Percentiles rank a stretch among this genome's conserved stretches.
Evolutionary conservation across 2,888 invertebrate genomes (phyloP).

Genomic region (Sicus ferrugineus): DNA sequence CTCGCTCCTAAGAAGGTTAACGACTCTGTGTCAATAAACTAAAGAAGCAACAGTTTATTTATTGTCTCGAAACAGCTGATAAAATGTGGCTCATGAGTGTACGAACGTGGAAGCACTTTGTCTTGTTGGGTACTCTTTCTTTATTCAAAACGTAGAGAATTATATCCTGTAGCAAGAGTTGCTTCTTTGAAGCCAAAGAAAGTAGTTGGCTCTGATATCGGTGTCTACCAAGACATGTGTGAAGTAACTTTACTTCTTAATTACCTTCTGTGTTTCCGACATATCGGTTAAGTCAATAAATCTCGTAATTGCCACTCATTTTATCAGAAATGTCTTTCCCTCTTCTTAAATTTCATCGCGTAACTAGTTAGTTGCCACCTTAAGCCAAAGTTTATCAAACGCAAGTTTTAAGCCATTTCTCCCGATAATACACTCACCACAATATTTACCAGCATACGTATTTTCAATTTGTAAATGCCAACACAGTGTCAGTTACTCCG

Average conservation of each 20-base stretch:
- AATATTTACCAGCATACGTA: slow-evolving; percentile 32
- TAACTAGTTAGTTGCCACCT: slow-evolving; percentile 33
- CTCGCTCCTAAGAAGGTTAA: slow-evolving; percentile 56
- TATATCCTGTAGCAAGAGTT: no score
- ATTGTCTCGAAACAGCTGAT: slow-evolving; percentile 31
- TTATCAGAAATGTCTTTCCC: slow-evolving; percentile 17
- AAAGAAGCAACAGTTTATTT: slow-evolving; percentile 42
- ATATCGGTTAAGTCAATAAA: no score
- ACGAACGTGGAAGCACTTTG: neutral
- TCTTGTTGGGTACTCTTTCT: neutral
- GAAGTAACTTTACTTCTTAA: no score
- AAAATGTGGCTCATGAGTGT: slow-evolving; percentile 15
- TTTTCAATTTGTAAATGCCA: slow-evolving; percentile 46
- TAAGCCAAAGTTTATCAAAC: slow-evolving; percentile 33
- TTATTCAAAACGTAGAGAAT: no score
- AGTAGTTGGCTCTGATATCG: no score
- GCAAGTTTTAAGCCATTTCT: slow-evolving; percentile 20
- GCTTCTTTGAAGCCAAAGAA: no score
- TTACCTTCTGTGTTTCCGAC: no score
- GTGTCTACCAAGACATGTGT: no score
- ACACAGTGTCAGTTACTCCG: slow-evolving; percentile 43
- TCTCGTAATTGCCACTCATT: slow-evolving; percentile 37
- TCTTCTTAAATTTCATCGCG: slow-evolving; percentile 28
- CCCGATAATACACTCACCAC: neutral
- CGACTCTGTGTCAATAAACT: slow-evolving; percentile 56